Conservation (phyloP, 2,888 invertebrate genomes). For the Tenodera sinensis region DNA sequence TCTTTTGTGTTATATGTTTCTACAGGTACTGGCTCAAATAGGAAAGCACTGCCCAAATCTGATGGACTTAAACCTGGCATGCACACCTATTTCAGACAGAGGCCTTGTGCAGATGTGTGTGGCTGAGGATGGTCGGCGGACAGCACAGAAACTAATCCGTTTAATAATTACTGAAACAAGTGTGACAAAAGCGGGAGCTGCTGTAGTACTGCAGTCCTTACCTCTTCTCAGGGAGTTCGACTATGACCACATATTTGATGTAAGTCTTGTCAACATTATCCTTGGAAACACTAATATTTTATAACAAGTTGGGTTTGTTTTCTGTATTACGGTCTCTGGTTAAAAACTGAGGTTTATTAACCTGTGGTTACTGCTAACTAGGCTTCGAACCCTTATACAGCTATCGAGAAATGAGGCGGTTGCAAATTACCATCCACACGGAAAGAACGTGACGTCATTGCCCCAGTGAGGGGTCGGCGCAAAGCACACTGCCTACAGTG, state of each 20-base stretch:
- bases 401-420: too few species aligned
- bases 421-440: too few species aligned
- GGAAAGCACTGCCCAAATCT: constrained; percentile 38
- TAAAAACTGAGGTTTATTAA: too few species aligned
- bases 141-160: constrained; percentile 37
- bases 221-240: constrained; percentile 40
- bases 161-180: constrained; percentile 39
- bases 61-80: constrained; percentile 38
- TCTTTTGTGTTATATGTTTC: not conserved
- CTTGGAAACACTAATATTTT: too few species aligned
- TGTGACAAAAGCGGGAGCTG: constrained; percentile 37
- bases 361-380: too few species aligned
- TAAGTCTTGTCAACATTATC: constrained; percentile 21
- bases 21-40: constrained; percentile 39
- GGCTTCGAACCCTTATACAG: too few species aligned
- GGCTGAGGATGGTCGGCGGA: constrained; percentile 33
- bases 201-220: constrained; percentile 37
- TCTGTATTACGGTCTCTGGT: too few species aligned
- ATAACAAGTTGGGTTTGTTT: too few species aligned
- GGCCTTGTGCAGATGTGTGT: constrained; percentile 39
- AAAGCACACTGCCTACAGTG: too few species aligned
- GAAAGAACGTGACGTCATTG: too few species aligned
- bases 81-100: constrained; percentile 39
- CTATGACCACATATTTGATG: constrained; percentile 42
- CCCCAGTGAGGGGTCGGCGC: too few species aligned